Percentiles rank a stretch among this genome's conserved stretches.
phyloP scores from a whole-genome alignment of 2,888 invertebrate genomes.

The Caenorhabditis zanzibari region DNA sequence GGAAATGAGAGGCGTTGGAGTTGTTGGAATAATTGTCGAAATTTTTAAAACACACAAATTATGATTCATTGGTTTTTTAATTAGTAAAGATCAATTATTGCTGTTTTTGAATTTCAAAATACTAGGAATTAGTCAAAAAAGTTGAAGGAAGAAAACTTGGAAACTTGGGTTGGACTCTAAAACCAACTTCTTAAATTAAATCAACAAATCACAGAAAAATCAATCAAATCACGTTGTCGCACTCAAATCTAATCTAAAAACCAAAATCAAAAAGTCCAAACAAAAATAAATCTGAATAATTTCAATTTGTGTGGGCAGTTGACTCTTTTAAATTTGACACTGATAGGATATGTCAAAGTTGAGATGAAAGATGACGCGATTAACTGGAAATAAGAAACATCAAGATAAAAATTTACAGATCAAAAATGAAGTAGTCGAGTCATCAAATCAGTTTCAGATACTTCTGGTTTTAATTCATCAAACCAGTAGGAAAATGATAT shows the following conservation, averaged over 20 bases:
- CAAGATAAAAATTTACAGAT: conserved; percentile 9
- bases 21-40: conserved; percentile 43
- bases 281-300: conserved; percentile 5
- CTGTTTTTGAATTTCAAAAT: not conserved
- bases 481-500: no score
- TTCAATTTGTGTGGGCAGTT: conserved; percentile 38
- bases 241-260: conserved; percentile 25
- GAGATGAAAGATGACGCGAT: conserved; percentile 40
- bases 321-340: conserved; percentile 9
- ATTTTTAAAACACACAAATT: conserved; percentile 20
- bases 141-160: not conserved
- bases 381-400: conserved; percentile 11
- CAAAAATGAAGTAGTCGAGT: conserved; percentile 4
- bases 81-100: not conserved
- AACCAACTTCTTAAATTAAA: not conserved
- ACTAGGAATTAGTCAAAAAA: not conserved
- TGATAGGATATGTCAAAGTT: conserved; percentile 3
- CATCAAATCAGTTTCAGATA: not conserved
- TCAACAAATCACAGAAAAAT: not conserved
- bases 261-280: conserved; percentile 10
- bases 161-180: not conserved
- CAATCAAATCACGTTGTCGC: conserved; percentile 35
- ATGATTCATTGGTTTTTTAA: conserved; percentile 40
- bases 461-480: no score
- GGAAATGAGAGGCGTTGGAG: conserved; percentile 39